Evolutionary conservation across 2,113 vertebrate genomes (phyloP).

Genomic region (Lophochroa leadbeateri): DNA sequence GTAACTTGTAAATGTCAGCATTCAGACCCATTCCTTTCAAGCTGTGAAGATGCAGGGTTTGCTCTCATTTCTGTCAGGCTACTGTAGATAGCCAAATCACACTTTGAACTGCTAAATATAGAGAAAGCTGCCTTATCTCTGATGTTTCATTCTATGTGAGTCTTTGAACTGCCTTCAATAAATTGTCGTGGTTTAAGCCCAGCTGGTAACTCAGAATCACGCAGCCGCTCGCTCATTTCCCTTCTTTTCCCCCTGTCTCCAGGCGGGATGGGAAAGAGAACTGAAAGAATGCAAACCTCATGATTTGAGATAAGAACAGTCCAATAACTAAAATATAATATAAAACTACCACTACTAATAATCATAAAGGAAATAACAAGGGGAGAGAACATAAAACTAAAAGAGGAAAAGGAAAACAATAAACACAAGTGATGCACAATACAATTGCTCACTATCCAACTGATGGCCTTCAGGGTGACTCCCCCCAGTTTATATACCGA

Average conservation of each 20-base stretch:
- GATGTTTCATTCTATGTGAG: neutral
- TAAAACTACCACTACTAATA: neutral
- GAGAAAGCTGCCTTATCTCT: neutral
- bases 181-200: neutral
- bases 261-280: neutral
- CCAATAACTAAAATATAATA: neutral
- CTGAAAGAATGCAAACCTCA: neutral
- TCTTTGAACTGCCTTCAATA: neutral
- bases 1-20: neutral
- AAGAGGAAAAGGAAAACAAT: neutral
- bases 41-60: neutral
- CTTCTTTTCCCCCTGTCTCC: neutral
- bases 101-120: neutral
- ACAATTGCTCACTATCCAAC: neutral
- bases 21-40: neutral
- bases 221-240: neutral
- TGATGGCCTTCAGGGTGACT: too few species aligned
- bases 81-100: neutral
- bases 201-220: neutral
- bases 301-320: neutral
- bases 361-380: neutral
- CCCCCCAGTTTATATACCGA: too few species aligned
- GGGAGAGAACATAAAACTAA: neutral
- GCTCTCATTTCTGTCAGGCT: neutral
- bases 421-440: neutral